Evolutionary conservation across 2,797 vertebrate genomes (phyloP).

Genomic region (Huso huso): DNA sequence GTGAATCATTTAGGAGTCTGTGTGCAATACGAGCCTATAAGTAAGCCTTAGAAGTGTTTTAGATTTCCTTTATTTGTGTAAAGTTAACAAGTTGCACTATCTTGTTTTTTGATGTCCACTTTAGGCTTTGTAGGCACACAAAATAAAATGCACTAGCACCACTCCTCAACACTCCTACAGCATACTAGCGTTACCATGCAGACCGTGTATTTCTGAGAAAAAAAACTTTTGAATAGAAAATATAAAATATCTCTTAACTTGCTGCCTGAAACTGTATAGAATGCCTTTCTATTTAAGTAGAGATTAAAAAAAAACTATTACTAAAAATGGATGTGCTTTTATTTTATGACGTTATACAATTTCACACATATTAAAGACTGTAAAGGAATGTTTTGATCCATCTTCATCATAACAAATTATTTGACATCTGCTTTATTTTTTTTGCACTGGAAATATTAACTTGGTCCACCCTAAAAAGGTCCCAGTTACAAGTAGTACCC

Average conservation of each 20-base stretch:
- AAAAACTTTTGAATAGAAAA: constrained; percentile 35
- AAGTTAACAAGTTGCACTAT: constrained; percentile 63
- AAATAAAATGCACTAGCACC: constrained; percentile 52
- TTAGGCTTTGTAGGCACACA: constrained; percentile 67
- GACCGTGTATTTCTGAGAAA: constrained; percentile 37
- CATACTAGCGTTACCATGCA: constrained; percentile 54
- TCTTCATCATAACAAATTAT: too few relatives aligned
- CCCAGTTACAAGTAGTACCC: too few relatives aligned
- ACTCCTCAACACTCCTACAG: constrained; percentile 42
- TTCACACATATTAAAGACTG: too few relatives aligned
- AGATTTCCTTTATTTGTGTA: constrained; percentile 64
- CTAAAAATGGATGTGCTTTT: constrained; percentile 71
- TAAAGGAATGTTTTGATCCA: too few relatives aligned
- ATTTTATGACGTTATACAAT: constrained; percentile 22
- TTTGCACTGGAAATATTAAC: too few relatives aligned
- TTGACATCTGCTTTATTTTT: too few relatives aligned
- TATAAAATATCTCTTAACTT: constrained; percentile 42
- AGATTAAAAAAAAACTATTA: constrained; percentile 51
- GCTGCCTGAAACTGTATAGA: constrained; percentile 71
- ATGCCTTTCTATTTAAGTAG: constrained; percentile 66
- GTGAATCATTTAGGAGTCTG: constrained; percentile 54
- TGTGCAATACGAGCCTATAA: constrained; percentile 64
- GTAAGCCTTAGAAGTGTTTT: constrained; percentile 57
- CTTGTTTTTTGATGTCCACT: constrained; percentile 51
- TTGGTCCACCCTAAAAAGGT: too few relatives aligned